Evolutionary conservation across 2,888 invertebrate genomes (phyloP).

Genomic region (Cybosia mesomella): DNA sequence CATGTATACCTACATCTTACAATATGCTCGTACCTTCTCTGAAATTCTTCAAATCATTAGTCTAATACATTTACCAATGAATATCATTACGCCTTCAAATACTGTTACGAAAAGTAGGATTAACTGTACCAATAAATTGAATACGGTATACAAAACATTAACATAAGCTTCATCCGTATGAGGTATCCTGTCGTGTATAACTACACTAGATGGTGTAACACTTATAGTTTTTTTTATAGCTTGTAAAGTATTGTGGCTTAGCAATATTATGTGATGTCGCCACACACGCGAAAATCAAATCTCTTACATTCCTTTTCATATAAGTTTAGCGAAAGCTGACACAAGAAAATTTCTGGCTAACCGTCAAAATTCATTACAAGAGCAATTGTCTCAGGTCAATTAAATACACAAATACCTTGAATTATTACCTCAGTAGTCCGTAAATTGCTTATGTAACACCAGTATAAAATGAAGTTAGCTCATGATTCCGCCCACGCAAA

Average conservation of each 20-base stretch:
- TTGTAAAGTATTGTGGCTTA: too few relatives aligned
- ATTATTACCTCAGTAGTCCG: constrained; percentile 43
- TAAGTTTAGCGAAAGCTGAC: constrained; percentile 26
- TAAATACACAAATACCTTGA: constrained; percentile 40
- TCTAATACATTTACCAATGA: background rate
- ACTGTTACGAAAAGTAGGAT: background rate
- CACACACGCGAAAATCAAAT: too few relatives aligned
- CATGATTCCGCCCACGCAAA: too few relatives aligned
- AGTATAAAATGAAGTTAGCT: background rate
- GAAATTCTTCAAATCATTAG: background rate
- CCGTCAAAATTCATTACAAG: constrained; percentile 26
- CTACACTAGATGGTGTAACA: too few relatives aligned
- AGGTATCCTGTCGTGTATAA: background rate
- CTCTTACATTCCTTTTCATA: constrained; percentile 37
- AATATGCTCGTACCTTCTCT: background rate
- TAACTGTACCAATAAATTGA: background rate
- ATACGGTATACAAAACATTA: background rate
- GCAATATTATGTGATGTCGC: too few relatives aligned
- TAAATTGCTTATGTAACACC: constrained; percentile 40
- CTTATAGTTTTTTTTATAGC: too few relatives aligned
- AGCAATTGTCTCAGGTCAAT: constrained; percentile 22
- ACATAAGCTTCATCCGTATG: background rate
- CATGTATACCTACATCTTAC: too few relatives aligned
- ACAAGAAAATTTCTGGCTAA: constrained; percentile 38
- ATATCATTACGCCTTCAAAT: background rate